Evolutionary conservation across 2,113 vertebrate species (phyloP).

Genomic region (Pedionomus torquatus): DNA sequence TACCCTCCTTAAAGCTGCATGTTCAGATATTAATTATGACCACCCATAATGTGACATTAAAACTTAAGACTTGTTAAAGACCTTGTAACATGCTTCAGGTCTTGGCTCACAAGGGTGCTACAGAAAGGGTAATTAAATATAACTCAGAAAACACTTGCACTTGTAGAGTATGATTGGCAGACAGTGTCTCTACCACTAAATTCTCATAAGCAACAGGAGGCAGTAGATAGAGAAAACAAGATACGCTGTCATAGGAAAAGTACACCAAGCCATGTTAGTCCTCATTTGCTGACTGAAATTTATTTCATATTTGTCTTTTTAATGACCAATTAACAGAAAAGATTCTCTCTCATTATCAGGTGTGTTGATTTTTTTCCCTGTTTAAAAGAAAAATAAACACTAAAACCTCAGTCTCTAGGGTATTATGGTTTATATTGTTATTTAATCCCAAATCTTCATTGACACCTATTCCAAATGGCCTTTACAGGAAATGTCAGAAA

Average conservation of each 20-base stretch:
- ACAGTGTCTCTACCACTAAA: neutral
- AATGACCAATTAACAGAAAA: neutral
- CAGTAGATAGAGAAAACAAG: neutral
- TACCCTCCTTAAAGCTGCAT: neutral
- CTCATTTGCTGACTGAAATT: neutral
- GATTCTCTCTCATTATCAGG: neutral
- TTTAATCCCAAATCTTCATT: neutral
- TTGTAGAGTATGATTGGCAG: neutral
- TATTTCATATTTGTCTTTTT: neutral
- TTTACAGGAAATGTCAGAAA: neutral
- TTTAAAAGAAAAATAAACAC: neutral
- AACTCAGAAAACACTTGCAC: neutral
- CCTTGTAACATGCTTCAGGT: neutral
- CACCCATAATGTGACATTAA: too few relatives aligned
- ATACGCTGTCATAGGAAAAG: neutral
- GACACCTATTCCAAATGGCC: neutral
- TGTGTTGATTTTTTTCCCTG: too few relatives aligned
- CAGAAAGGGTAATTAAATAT: neutral
- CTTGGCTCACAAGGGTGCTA: neutral
- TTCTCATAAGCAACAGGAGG: neutral
- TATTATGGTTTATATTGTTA: neutral
- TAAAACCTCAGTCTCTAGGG: neutral
- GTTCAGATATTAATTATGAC: neutral
- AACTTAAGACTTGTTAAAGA: neutral
- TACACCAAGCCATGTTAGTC: rapidly evolving